Base-by-base conservation (phyloP, 2,113 vertebrate genomes). In the Gallinago undulata region DNA sequence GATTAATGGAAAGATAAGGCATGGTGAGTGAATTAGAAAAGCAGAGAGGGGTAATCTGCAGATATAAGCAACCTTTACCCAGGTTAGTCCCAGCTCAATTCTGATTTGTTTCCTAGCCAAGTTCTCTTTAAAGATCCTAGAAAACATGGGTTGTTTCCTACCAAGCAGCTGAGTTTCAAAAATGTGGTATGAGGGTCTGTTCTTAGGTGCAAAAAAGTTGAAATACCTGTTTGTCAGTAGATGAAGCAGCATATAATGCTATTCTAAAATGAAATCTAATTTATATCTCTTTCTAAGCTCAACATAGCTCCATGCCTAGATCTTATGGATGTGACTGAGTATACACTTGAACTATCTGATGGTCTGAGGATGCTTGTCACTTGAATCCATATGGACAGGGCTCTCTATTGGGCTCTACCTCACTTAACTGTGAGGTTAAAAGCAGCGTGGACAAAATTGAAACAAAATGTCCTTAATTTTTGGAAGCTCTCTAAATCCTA, bases 1-100 rank as follows among this genome's bases (percentile, higher is more conserved):
- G 96, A 96, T 96, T 96, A 97, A 97, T 96, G 84, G 96, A 94
- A 96, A 94, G 96, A 97, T 97, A 97, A 74, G 62, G 41, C 94
- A 47, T 89, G 84, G 92, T 92, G 95, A 96, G 91, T 73, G 81
- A 95, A 96, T 97, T 96, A 95, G 92, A 89, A 96, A 96, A 96
- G 87, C 96, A 73, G 94, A 92, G 95, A 95, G 95, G 87, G 94
- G 94, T 96, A 97, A 97, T 96, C 96, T 95, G 73, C 77, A 92
- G 94, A 94, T 93, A 92, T 87, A 93, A 96, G 84, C 91, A 93
- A 89, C 84, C 80, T 93, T 80, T 93, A 92, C 89, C 80, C 90
- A 89, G 72, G 93, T 93, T 94, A 96, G 90, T 94, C 80, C 63
- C 37, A 89, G 62, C 77, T 84, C 89, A 87, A 19, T 94, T 94